Percentiles rank a stretch among this genome's conserved stretches.
These are phyloP conservation scores for Macrostomum lignano DNA, from an alignment of 1,140 invertebrate species.

Conservation along the genomic window DNA sequence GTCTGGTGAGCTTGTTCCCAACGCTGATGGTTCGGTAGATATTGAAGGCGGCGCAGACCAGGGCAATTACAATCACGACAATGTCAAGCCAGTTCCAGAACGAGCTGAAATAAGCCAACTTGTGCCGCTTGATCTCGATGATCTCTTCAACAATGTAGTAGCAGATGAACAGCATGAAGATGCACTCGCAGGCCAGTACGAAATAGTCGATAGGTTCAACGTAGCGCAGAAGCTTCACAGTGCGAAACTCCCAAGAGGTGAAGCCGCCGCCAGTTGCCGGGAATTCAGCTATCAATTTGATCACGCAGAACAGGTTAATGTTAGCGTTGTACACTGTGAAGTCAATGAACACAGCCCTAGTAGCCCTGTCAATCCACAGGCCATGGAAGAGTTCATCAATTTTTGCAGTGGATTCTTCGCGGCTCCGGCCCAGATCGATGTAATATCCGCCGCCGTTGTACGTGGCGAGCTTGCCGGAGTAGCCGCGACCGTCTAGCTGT, in stretches of 20 bases:
- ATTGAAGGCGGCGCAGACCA: slow-evolving; percentile 22
- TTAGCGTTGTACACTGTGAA: slow-evolving; percentile 47
- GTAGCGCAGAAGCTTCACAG: slow-evolving; percentile 36
- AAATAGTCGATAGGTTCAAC: slow-evolving; percentile 32
- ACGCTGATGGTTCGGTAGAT: slow-evolving; percentile 20
- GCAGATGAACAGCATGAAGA: slow-evolving; percentile 35
- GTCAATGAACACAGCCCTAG: slow-evolving; percentile 40
- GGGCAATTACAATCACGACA: slow-evolving; percentile 30
- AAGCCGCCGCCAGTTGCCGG: slow-evolving; percentile 41
- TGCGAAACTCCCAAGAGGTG: slow-evolving; percentile 33
- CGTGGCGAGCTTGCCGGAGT: too few species aligned
- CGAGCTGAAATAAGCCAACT: slow-evolving; percentile 31
- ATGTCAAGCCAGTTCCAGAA: slow-evolving; percentile 41
- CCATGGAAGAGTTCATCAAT: slow-evolving; percentile 33
- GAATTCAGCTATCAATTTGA: slow-evolving; percentile 39
- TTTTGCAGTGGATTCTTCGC: slow-evolving; percentile 8
- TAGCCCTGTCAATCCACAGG: slow-evolving; percentile 39
- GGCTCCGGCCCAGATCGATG: slow-evolving; percentile 1
- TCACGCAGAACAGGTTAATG: slow-evolving; percentile 40
- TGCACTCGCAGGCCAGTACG: slow-evolving; percentile 34
- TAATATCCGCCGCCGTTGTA: slow-evolving; percentile 6
- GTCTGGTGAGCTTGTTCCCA: slow-evolving; percentile 7
- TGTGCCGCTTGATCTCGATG: slow-evolving; percentile 23
- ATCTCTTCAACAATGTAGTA: slow-evolving; percentile 40
- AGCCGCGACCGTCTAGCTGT: too few species aligned